Evolutionary conservation across 2,797 vertebrate species (phyloP), one percentile per base, ranked within the genome.

Genomic region (Syngnathus rostellatus): DNA sequence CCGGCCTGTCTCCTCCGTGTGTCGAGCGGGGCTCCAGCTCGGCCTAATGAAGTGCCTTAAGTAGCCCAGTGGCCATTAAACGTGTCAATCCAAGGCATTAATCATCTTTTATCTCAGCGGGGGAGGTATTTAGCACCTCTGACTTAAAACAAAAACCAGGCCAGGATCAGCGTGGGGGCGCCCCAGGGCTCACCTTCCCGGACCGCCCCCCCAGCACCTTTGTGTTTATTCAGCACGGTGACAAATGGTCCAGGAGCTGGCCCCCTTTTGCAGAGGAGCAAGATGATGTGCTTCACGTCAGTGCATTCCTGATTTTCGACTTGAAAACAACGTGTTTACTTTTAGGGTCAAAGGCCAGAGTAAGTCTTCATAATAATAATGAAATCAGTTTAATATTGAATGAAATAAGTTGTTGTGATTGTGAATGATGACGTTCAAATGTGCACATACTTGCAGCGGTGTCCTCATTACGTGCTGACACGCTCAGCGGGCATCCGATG

Each of bases 31-130:
- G 14, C 39, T 66, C 41, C 68, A 76, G 81, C 75, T 80, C 85
- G 80, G 78, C 77, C 79, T 89, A 89, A 92, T 90, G 82, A 90
- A 89, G 84, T 72, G 81, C 6, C 80, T 89, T 90, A 87, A 89
- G 75, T 82, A 85, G 83, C 79, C 81, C 59, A 31, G 51, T 80
- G 83, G 83, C 77, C 87, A 81, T 85, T 89, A 86, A 92, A 38
- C 86, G 74, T 67, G 73, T 88, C 81, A 83, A 77, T 86, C 85
- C 84, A 90, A 92, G 90, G 83, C 76, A 86, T 89, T 83, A 90
- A 79, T 81, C 82, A 87, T 84, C 84, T 91, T 91, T 90, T 88
- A 88, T 89, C 88, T 87, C 74, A 57, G 81, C 76, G 84, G 83
- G 86, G 38, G 38, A 83, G 76, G 74, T 85, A 80, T 89, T 86